Conservation (phyloP, 2,797 vertebrate species). For the Mustela erminea region DNA sequence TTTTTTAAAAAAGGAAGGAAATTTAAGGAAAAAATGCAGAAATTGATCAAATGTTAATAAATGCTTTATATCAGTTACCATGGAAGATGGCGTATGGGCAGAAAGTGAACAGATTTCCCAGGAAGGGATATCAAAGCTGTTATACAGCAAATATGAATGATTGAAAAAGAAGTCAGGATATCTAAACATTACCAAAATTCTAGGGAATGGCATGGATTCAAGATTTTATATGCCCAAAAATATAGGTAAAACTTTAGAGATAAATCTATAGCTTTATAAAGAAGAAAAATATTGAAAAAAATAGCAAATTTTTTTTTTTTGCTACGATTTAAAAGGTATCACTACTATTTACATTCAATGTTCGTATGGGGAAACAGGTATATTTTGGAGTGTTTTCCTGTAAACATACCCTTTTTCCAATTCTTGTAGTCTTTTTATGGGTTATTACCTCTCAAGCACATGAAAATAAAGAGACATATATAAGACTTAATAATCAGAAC, state of each 20-base stretch:
- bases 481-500: neutral
- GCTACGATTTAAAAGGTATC: neutral
- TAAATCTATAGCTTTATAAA: neutral
- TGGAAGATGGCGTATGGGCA: neutral
- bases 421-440: neutral
- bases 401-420: neutral
- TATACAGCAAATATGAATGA: neutral
- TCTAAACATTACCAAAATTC: slow-evolving; percentile 6
- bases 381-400: slow-evolving; percentile 4
- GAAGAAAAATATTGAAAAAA: slow-evolving; percentile 22
- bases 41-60: slow-evolving; percentile 11
- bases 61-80: neutral
- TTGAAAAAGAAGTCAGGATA: slow-evolving; percentile 35
- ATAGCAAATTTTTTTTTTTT: neutral
- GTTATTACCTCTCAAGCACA: neutral
- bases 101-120: neutral
- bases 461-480: slow-evolving; percentile 36
- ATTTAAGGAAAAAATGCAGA: slow-evolving; percentile 53
- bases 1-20: neutral
- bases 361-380: neutral
- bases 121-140: slow-evolving; percentile 1
- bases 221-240: neutral
- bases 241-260: slow-evolving; percentile 2
- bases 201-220: neutral
- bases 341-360: neutral